A percentile compares a stretch with the other conserved stretches of the same genome.
Evolutionary conservation across 2,888 invertebrate genomes (phyloP).

Genomic region (Drosophila yooni): DNA sequence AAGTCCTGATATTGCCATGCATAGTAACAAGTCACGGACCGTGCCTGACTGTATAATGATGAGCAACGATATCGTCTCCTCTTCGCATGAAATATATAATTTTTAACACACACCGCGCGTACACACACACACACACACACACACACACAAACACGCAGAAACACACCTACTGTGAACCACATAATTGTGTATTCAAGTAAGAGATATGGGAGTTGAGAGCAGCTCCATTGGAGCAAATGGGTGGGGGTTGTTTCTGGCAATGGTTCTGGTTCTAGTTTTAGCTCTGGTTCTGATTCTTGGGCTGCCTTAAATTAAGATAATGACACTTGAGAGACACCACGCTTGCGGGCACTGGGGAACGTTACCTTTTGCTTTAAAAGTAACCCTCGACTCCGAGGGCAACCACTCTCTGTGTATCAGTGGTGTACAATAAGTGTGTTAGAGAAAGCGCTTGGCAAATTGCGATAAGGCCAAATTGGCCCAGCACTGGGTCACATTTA

Average conservation of each 20-base stretch:
- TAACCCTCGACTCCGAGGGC: constrained; percentile 15
- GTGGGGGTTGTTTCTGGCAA: constrained; percentile 7
- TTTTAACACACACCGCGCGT: constrained; percentile 46
- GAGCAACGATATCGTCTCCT: constrained; percentile 64
- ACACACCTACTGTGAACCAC: constrained; percentile 41
- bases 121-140: constrained; percentile 22
- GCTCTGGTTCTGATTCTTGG: constrained; percentile 17
- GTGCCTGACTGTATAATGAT: constrained; percentile 70
- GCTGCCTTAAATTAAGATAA: constrained; percentile 76
- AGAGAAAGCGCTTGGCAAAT: constrained; percentile 69
- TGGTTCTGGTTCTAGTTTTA: constrained; percentile 5
- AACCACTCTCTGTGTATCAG: neutral
- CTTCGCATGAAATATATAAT: constrained; percentile 74
- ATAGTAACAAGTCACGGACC: constrained; percentile 66
- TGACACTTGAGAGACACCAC: constrained; percentile 69
- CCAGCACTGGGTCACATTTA: constrained; percentile 55
- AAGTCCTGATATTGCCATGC: constrained; percentile 61
- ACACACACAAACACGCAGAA: constrained; percentile 5
- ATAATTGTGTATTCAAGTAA: constrained; percentile 79
- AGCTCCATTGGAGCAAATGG: constrained; percentile 56
- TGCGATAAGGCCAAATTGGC: constrained; percentile 70
- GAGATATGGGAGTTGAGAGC: constrained; percentile 73
- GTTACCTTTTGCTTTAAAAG: constrained; percentile 45
- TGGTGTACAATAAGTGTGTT: constrained; percentile 29
- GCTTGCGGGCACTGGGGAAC: constrained; percentile 26